These are phyloP conservation scores for Hemicordylus capensis DNA, from an alignment of 2,113 vertebrate genomes.

Conservation along the genomic window DNA sequence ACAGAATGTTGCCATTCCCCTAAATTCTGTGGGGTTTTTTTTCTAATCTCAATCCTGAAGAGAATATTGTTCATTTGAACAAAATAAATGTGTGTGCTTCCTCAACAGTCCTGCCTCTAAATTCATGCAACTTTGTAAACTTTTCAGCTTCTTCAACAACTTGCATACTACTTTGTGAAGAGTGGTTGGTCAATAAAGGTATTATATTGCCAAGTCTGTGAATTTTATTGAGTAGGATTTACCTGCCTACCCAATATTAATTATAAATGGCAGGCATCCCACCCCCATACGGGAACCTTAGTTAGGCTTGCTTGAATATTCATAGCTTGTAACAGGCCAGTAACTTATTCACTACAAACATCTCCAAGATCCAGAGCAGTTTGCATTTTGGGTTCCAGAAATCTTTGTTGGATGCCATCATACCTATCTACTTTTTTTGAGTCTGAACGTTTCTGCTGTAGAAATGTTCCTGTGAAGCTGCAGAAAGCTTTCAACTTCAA, in stretches of 20 bases:
- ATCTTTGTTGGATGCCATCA: background rate
- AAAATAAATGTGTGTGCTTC: background rate
- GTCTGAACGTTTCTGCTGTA: background rate
- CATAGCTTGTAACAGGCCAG: background rate
- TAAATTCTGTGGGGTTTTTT: background rate
- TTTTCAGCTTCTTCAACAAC: background rate
- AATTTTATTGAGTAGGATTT: background rate
- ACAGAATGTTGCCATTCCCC: too few relatives aligned
- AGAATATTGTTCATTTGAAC: too few relatives aligned
- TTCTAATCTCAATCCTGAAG: too few relatives aligned
- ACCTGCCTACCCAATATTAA: background rate
- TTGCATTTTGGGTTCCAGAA: background rate
- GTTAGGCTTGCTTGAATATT: background rate
- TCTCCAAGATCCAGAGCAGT: background rate
- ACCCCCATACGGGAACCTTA: background rate
- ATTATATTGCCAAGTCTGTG: background rate
- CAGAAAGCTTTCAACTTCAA: background rate
- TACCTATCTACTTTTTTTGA: background rate
- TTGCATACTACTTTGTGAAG: background rate
- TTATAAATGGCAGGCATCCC: background rate
- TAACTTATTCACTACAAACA: background rate
- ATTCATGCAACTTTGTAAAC: background rate
- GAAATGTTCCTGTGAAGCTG: background rate
- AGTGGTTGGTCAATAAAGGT: background rate
- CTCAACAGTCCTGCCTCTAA: background rate